A percentile compares a stretch with the other conserved stretches of the same genome.
phyloP scores from a whole-genome alignment of 2,113 vertebrate genomes.

The Tinamus guttatus region DNA sequence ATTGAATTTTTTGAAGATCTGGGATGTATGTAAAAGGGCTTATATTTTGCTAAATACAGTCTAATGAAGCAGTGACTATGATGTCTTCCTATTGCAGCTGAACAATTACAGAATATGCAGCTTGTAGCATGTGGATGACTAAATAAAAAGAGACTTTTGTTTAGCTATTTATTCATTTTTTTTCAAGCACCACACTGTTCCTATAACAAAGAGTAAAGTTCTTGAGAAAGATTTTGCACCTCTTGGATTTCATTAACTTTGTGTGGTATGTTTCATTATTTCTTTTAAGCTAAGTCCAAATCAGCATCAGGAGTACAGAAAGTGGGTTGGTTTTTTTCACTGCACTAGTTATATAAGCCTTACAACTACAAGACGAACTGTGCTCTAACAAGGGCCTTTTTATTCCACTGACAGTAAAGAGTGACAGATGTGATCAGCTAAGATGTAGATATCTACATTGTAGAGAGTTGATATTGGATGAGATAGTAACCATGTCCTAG shows the following conservation, averaged over 20 bases:
- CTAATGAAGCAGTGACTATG: background rate
- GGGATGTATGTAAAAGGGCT: background rate
- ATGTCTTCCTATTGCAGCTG: background rate
- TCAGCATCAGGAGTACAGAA: background rate
- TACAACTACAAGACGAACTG: background rate
- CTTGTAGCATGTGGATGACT: background rate
- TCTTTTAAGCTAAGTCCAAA: background rate
- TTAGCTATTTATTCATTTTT: conserved; percentile 20
- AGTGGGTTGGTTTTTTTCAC: background rate
- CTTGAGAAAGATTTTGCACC: background rate
- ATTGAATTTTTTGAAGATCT: background rate
- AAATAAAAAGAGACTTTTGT: conserved; percentile 7
- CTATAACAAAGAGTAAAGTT: background rate
- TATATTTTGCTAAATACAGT: conserved; percentile 30
- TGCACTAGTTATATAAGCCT: background rate
- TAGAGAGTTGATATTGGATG: background rate
- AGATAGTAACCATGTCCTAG: background rate
- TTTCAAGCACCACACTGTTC: conserved; percentile 1
- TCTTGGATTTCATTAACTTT: background rate
- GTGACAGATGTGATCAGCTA: background rate
- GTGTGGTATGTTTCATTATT: background rate
- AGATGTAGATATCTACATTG: background rate
- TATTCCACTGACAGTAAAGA: background rate
- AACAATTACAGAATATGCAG: background rate
- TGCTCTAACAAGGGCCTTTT: background rate